phyloP scores from a whole-genome alignment of 1,140 invertebrate genomes.

The Lepidurus apus region DNA sequence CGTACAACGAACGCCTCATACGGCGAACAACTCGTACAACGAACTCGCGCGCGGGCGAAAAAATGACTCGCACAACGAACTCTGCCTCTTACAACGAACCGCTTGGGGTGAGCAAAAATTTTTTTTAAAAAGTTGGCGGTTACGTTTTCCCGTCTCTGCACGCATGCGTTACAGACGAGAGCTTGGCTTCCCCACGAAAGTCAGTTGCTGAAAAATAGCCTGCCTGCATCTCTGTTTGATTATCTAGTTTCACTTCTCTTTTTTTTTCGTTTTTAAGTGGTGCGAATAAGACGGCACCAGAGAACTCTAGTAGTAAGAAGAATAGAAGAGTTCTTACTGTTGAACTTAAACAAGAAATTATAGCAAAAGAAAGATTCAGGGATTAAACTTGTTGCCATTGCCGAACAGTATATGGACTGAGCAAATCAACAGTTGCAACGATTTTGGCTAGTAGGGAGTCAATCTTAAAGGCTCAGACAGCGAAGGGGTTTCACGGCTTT shows the following conservation, averaged over 20 bases:
- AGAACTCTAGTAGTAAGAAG: too few relatives aligned
- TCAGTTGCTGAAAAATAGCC: too few relatives aligned
- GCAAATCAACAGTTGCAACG: background rate
- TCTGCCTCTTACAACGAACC: background rate
- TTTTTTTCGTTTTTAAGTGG: too few relatives aligned
- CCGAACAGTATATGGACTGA: background rate
- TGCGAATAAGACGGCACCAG: too few relatives aligned
- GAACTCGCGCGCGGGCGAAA: background rate
- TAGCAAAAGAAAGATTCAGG: background rate
- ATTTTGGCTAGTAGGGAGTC: background rate
- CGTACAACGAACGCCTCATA: background rate
- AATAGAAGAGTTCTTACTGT: background rate
- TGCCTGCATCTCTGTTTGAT: too few relatives aligned
- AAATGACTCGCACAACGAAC: background rate
- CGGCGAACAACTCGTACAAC: background rate
- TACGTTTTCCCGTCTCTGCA: background rate
- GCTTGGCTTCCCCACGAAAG: too few relatives aligned
- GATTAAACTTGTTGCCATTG: background rate
- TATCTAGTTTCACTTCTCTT: too few relatives aligned
- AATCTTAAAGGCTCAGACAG: background rate
- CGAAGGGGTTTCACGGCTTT: background rate
- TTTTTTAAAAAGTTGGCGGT: background rate
- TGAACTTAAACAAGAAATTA: background rate
- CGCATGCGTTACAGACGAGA: too few relatives aligned
- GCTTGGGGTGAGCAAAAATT: background rate